These are phyloP conservation scores for Syritta pipiens DNA, from an alignment of 2,888 invertebrate species.

Conservation along the genomic window DNA sequence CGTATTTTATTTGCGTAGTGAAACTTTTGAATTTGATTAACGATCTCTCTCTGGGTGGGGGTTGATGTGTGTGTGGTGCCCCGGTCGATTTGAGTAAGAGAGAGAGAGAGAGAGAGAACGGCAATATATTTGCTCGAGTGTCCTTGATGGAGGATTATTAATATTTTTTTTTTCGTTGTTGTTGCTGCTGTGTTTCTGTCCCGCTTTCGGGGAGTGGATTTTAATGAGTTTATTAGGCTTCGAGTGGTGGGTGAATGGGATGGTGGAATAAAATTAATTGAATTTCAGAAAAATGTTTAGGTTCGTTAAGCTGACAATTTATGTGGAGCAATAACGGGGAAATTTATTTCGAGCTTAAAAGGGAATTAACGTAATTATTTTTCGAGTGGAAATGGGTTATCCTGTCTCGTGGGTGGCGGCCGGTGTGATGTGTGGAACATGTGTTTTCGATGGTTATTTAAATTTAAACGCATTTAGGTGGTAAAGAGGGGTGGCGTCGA, in stretches of 20 bases:
- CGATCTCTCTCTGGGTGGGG: slow-evolving; percentile 1
- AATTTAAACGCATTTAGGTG: neutral
- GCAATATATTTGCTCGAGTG: slow-evolving; percentile 35
- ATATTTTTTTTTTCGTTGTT: slow-evolving; percentile 1
- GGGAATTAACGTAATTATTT: slow-evolving; percentile 46
- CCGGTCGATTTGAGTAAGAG: slow-evolving; percentile 13
- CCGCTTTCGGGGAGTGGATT: slow-evolving; percentile 55
- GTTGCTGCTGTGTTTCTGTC: neutral
- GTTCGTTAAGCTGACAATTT: slow-evolving; percentile 59
- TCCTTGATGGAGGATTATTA: slow-evolving; percentile 54
- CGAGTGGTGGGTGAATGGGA: slow-evolving; percentile 1
- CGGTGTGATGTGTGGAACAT: neutral
- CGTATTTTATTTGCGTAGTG: slow-evolving; percentile 62
- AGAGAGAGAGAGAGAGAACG: neutral
- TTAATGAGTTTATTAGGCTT: slow-evolving; percentile 62
- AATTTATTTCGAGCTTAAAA: slow-evolving; percentile 40
- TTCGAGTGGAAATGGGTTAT: neutral
- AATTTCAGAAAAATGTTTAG: slow-evolving; percentile 49
- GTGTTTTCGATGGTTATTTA: neutral
- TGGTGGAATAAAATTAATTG: slow-evolving; percentile 61
- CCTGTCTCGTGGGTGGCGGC: neutral
- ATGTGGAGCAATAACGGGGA: slow-evolving; percentile 43
- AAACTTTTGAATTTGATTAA: slow-evolving; percentile 63
- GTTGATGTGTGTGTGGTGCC: neutral
- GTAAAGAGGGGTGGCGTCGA: neutral